These are phyloP conservation scores for Oreochromis niloticus DNA, from an alignment of 2,113 vertebrate genomes.

Conservation along the genomic window DNA sequence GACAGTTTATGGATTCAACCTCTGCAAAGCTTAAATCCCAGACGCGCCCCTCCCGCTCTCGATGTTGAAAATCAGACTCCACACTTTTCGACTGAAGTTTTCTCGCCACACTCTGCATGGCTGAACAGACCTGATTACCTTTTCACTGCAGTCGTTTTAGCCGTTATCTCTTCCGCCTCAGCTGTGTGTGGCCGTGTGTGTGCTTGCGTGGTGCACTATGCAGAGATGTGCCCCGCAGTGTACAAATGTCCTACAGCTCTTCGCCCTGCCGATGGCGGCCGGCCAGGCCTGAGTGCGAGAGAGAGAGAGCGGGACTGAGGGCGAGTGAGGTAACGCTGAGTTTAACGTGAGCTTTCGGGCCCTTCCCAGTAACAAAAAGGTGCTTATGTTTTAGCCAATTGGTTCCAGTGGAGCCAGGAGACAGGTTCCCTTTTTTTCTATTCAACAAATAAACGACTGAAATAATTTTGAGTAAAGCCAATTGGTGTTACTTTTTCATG, in stretches of 20 bases:
- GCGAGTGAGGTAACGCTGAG: constrained; percentile 13
- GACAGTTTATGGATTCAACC: not conserved
- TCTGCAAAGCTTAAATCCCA: not conserved
- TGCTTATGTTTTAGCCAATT: constrained; percentile 53
- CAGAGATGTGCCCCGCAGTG: not conserved
- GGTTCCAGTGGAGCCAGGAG: constrained; percentile 35
- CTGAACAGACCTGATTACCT: constrained; percentile 40
- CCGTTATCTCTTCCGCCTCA: constrained; percentile 33
- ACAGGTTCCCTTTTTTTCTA: not conserved
- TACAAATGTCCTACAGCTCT: constrained; percentile 27
- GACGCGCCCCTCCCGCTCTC: not conserved
- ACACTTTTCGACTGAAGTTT: not conserved
- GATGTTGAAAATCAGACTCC: not conserved
- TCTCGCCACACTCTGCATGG: constrained; percentile 2
- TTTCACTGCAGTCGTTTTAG: constrained; percentile 20
- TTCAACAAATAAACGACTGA: not conserved
- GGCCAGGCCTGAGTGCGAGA: not conserved
- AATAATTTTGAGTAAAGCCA: constrained; percentile 18
- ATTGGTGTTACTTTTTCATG: constrained; percentile 13
- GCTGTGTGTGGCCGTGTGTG: not conserved
- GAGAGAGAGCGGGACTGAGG: not conserved
- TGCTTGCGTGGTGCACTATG: not conserved
- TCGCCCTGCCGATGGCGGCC: constrained; percentile 6
- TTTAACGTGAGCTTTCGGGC: constrained; percentile 24
- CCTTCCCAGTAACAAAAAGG: constrained; percentile 23